A percentile compares a stretch with the other conserved stretches of the same genome.
Conservation (phyloP, 2,888 invertebrate genomes). For the Copidosoma aretas region DNA sequence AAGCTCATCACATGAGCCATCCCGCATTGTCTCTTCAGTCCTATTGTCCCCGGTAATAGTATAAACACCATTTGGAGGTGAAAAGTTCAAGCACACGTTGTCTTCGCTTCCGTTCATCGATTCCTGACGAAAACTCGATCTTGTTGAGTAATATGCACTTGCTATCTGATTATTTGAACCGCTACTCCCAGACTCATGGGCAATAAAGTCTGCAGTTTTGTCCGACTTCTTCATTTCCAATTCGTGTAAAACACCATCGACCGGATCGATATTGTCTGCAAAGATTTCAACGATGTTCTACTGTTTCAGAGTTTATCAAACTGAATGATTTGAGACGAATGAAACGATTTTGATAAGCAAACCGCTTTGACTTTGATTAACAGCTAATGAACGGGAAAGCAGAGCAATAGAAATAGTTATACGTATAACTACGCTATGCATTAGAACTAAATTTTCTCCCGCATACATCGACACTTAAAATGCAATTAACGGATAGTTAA, state of each 20-base stretch:
- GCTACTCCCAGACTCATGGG: constrained; percentile 9
- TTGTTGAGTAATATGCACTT: constrained; percentile 35
- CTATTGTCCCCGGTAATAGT: constrained; percentile 39
- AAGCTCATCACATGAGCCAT: constrained; percentile 49
- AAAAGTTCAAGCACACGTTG: constrained; percentile 13
- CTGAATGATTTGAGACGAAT: too few species aligned
- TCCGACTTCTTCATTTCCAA: not conserved
- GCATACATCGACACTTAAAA: too few species aligned
- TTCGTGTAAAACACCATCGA: not conserved
- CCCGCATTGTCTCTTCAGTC: constrained; percentile 47
- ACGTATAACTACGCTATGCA: too few species aligned
- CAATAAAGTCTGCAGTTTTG: not conserved
- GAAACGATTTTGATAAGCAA: too few species aligned
- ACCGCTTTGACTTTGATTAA: too few species aligned
- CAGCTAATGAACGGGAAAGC: too few species aligned
- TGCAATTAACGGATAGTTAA: too few species aligned
- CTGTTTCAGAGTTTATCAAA: too few species aligned
- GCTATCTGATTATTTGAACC: constrained; percentile 31
- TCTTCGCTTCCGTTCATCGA: constrained; percentile 21
- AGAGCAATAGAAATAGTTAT: too few species aligned
- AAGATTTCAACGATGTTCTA: not conserved
- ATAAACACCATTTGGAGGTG: constrained; percentile 17
- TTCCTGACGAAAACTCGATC: constrained; percentile 29
- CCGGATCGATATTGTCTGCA: not conserved
- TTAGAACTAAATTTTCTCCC: too few species aligned